These are phyloP conservation scores for Nixonia krombeini DNA, from an alignment of 1,140 invertebrate genomes.

Conservation along the genomic window DNA sequence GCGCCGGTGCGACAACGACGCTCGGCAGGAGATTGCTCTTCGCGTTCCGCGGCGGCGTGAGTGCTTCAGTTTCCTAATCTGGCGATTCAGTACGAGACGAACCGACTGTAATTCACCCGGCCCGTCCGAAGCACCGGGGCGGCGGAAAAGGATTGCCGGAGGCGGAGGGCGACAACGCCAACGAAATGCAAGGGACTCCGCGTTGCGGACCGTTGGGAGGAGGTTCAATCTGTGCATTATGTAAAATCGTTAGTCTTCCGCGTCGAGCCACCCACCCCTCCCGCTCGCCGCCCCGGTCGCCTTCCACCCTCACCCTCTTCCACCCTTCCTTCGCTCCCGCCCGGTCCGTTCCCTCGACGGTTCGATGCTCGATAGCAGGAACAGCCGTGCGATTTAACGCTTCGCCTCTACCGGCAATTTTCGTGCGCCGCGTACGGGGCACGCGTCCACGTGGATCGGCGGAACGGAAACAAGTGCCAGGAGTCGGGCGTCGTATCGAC, in stretches of 20 bases:
- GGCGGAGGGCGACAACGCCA: constrained; percentile 37
- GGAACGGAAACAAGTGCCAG: constrained; percentile 50
- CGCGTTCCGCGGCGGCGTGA: too few relatives aligned
- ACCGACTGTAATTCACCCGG: constrained; percentile 50
- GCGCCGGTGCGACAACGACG: constrained; percentile 1
- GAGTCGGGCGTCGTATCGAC: constrained; percentile 44
- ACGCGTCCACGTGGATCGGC: constrained; percentile 31
- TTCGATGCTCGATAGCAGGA: too few relatives aligned
- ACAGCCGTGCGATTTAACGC: background rate
- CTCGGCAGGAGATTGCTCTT: constrained; percentile 10
- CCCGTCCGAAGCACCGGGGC: constrained; percentile 47
- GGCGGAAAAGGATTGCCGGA: constrained; percentile 40
- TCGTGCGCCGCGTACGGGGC: background rate
- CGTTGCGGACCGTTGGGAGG: constrained; percentile 10
- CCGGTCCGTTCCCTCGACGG: too few relatives aligned
- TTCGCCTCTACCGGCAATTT: background rate
- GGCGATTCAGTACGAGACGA: constrained; percentile 42
- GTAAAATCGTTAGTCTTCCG: constrained; percentile 55
- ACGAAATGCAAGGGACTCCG: constrained; percentile 38
- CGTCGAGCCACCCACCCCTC: constrained; percentile 4
- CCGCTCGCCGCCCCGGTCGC: too few relatives aligned
- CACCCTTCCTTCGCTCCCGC: too few relatives aligned
- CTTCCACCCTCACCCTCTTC: too few relatives aligned
- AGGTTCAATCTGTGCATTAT: constrained; percentile 57
- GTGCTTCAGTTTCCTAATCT: constrained; percentile 43